Base-by-base conservation (phyloP, 2,888 invertebrate species). In the Choristoneura rosaceana region DNA sequence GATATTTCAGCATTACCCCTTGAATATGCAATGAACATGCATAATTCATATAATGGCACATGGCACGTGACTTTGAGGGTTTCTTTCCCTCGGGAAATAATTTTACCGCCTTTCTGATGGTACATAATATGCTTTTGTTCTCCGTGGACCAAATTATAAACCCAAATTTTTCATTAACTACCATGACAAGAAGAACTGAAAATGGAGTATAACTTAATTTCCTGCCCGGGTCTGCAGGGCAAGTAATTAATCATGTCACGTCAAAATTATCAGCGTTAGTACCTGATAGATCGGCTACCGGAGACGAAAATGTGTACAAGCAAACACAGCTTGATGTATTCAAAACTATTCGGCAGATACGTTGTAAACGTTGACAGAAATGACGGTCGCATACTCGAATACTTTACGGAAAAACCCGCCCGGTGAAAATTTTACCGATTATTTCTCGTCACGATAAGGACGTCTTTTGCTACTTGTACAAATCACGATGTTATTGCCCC, bases 31-130 rank as follows among this genome's bases (percentile, higher is more conserved):
- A 79, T 79, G 79, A 76, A 76, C 78, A 86, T 88, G 83, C 82
- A 87, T 89, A 82, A 87, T 89, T 87, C 81, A 85, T 80, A 80
- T 82, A 81, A 84, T 82, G 73, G 64, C 70, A 74, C 74, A 76
- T 78, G 75, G 76, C 77, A 79, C 79, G 76, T 77, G 76, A 79
- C 78, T 78, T 76, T 65, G 70, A 76, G 75, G 77, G 71, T 74
- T 77, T 76, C 77, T 71, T 77, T 76, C 73, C 76, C 75, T 63
- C 70, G 73, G 76, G 76, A 77, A 76, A 73, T 73, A 68, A 69
- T 73, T 69, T 68, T 10, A 73, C 63, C 59, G 68, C 43, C 64
- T 68, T 47, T 43, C 55, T 55, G 69, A 64, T 73, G 68, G 52
- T 41, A 64, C 33, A 64, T 73, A 41, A 47, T 59, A 47, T 63